These are phyloP conservation scores for Venusia cambrica DNA, from an alignment of 2,888 invertebrate genomes.

Conservation along the genomic window DNA sequence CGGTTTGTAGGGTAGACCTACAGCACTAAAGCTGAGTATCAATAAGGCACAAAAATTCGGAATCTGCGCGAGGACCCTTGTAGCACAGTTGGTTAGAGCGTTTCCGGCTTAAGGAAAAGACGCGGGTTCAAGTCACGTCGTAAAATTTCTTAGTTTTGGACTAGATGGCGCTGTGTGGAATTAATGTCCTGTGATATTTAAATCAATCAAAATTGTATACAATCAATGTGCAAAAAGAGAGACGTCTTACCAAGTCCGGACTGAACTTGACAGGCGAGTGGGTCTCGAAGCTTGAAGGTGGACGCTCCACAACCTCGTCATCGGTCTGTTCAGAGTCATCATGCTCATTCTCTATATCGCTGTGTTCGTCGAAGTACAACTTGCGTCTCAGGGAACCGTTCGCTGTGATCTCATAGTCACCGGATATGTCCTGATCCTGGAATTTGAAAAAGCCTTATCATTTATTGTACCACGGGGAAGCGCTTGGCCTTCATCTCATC, in stretches of 20 bases:
- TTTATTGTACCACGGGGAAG: too few relatives aligned
- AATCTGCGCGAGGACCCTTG: too few relatives aligned
- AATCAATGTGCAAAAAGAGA: too few relatives aligned
- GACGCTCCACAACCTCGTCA: constrained; percentile 52
- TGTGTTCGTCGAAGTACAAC: constrained; percentile 68
- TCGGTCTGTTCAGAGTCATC: constrained; percentile 72
- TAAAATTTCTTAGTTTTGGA: not conserved
- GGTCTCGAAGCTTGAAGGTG: constrained; percentile 55
- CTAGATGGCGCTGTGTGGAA: not conserved
- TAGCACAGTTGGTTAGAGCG: too few relatives aligned
- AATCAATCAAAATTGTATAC: too few relatives aligned
- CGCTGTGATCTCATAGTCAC: constrained; percentile 68
- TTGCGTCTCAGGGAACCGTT: constrained; percentile 69
- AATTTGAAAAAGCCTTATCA: constrained; percentile 19
- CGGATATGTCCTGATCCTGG: constrained; percentile 66
- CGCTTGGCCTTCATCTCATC: too few relatives aligned
- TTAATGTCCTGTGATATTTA: too few relatives aligned
- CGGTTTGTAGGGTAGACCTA: too few relatives aligned
- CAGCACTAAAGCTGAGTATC: too few relatives aligned
- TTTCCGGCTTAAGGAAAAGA: too few relatives aligned
- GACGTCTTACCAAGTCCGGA: constrained; percentile 68
- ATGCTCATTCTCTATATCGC: constrained; percentile 66
- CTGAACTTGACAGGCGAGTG: constrained; percentile 63
- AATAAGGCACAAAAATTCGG: too few relatives aligned
- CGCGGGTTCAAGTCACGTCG: too few relatives aligned